Evolutionary conservation across 2,888 invertebrate genomes (phyloP).

Genomic region (Rotaria magnacalcarata): DNA sequence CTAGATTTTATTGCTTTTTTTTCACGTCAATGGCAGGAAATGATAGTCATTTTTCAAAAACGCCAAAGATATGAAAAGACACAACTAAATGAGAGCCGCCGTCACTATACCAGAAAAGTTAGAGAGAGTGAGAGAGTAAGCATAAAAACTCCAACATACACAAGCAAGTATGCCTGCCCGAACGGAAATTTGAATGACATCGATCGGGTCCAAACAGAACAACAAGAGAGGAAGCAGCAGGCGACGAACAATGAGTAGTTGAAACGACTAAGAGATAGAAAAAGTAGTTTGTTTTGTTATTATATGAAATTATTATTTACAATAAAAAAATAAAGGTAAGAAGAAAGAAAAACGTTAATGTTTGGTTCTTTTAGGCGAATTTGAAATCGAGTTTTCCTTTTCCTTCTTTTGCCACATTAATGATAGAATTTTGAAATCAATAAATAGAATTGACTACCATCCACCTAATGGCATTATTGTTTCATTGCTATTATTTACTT

Average conservation of each 20-base stretch:
- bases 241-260: conserved; percentile 1
- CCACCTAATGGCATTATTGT: background rate
- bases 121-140: background rate
- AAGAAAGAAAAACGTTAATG: background rate
- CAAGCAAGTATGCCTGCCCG: background rate
- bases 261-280: background rate
- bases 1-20: background rate
- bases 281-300: background rate
- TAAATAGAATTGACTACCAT: background rate
- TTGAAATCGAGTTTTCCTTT: background rate
- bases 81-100: background rate
- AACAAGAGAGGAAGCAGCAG: background rate
- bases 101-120: background rate
- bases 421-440: background rate
- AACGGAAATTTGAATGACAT: conserved; percentile 1
- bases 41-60: conserved; percentile 23
- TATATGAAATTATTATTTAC: background rate
- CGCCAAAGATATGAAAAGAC: background rate
- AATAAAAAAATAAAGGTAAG: background rate
- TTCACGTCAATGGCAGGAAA: background rate
- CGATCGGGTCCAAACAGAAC: conserved; percentile 16
- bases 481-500: background rate
- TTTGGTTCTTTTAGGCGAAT: background rate
- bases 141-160: background rate
- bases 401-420: background rate